A percentile compares a stretch with the other conserved stretches of the same genome.
Conservation (phyloP, 2,113 vertebrate genomes). For the Pampusana beccarii region DNA sequence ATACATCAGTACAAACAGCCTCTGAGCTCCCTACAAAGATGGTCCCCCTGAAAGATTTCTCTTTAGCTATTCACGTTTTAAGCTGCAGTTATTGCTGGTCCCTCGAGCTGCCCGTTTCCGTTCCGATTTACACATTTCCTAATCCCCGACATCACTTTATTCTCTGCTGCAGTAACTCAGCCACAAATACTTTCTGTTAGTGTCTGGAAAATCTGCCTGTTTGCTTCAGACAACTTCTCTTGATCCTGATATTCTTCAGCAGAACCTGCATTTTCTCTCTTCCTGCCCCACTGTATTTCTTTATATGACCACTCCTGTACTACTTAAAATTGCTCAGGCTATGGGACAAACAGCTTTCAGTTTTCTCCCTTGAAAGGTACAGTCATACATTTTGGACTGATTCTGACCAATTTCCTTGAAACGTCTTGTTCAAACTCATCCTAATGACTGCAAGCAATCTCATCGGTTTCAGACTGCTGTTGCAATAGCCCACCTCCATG, state of each 20-base stretch:
- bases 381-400: not conserved
- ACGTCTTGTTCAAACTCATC: not conserved
- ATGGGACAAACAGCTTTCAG: not conserved
- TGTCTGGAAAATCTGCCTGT: not conserved
- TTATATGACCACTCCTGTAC: not conserved
- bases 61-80: not conserved
- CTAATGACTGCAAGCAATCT: not conserved
- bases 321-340: not conserved
- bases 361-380: not conserved
- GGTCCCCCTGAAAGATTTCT: not conserved
- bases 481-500: not conserved
- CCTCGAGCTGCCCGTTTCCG: not conserved
- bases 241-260: not conserved
- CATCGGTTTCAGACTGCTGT: not conserved
- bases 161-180: not conserved
- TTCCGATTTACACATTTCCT: not conserved
- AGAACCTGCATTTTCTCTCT: not conserved
- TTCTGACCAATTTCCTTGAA: not conserved
- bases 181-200: not conserved
- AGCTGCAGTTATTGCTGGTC: not conserved
- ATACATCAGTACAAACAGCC: not conserved
- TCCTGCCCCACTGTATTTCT: not conserved
- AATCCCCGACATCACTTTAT: not conserved
- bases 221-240: not conserved
- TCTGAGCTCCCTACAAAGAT: not conserved